Percentiles rank a stretch among this genome's conserved stretches.
phyloP scores from a whole-genome alignment of 2,113 vertebrate species.

The Crotalus tigris region DNA sequence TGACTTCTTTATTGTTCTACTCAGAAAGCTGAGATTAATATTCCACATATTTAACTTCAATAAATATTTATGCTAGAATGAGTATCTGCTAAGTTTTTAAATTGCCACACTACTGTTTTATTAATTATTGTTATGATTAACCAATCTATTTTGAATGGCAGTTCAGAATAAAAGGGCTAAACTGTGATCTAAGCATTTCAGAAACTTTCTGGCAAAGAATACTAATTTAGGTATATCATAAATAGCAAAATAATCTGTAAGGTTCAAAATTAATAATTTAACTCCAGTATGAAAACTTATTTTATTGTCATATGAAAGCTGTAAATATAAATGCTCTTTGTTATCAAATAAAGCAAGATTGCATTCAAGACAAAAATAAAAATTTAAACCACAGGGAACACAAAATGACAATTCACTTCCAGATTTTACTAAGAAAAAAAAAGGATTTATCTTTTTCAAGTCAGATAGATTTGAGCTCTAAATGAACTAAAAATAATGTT shows the following conservation, averaged over 20 bases:
- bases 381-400: neutral
- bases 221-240: too few species aligned
- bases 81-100: neutral
- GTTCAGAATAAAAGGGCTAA: neutral
- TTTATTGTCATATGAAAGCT: neutral
- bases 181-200: neutral
- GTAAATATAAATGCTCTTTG: neutral
- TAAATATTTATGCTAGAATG: neutral
- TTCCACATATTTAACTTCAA: neutral
- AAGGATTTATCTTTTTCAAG: slow-evolving; percentile 4
- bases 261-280: neutral
- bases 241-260: neutral
- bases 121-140: neutral
- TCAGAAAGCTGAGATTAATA: neutral
- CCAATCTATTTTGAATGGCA: neutral
- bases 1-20: neutral
- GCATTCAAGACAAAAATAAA: neutral
- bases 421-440: neutral
- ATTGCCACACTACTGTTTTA: neutral
- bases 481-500: neutral
- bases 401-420: neutral
- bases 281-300: neutral
- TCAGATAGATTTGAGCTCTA: neutral
- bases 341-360: neutral
- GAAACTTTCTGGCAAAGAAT: neutral